Conservation (phyloP, 2,113 vertebrate species). For the Thunnus thynnus region DNA sequence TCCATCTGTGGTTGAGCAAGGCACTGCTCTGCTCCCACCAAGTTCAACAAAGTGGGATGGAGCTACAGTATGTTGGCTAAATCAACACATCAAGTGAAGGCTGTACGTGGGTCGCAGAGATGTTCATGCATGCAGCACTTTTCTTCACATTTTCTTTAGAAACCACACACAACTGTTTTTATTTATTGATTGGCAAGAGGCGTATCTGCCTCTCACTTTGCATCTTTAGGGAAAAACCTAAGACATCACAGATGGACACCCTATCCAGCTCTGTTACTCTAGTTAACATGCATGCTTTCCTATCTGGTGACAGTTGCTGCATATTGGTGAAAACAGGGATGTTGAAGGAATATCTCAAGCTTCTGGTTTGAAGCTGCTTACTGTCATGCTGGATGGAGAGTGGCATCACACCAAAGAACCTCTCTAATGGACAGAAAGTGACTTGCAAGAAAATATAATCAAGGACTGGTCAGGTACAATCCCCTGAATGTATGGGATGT, state of each 20-base stretch:
- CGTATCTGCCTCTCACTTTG: conserved; percentile 12
- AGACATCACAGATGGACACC: background rate
- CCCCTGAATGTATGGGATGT: background rate
- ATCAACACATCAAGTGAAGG: background rate
- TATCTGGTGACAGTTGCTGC: conserved; percentile 24
- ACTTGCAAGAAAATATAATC: background rate
- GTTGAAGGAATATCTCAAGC: background rate
- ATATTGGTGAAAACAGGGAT: conserved; percentile 31
- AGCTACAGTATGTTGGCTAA: conserved; percentile 15
- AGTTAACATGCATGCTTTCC: conserved; percentile 9
- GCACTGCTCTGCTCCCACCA: conserved; percentile 43
- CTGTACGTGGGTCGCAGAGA: conserved; percentile 20
- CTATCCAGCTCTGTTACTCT: background rate
- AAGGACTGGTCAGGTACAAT: background rate
- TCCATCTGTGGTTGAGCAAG: conserved; percentile 17
- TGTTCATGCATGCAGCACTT: conserved; percentile 1
- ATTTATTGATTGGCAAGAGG: background rate
- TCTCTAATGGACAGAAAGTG: background rate
- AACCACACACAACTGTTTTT: background rate
- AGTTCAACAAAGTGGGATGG: conserved; percentile 64
- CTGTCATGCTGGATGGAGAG: conserved; percentile 16
- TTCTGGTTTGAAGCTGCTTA: conserved; percentile 4
- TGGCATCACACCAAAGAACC: background rate
- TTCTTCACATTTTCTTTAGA: background rate
- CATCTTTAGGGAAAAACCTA: background rate